Conservation (phyloP, 2,888 invertebrate genomes). For the Galeruca laticollis region DNA sequence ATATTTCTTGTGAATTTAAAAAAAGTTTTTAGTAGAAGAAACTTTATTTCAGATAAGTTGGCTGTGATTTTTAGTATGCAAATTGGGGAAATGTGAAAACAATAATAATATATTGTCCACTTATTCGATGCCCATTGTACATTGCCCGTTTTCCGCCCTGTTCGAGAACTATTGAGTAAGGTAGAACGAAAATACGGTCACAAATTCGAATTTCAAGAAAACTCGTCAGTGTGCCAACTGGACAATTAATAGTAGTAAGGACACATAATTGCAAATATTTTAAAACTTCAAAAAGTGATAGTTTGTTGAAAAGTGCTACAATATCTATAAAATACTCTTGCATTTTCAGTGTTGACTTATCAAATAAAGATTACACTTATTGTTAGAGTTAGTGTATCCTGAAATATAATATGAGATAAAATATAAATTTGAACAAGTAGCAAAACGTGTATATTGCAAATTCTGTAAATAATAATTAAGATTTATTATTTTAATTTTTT, state of each 20-base stretch:
- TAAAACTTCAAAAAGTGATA: conserved; percentile 36
- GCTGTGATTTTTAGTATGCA: too few species aligned
- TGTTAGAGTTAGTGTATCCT: conserved; percentile 50
- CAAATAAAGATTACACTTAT: conserved; percentile 48
- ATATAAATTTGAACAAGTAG: conserved; percentile 51
- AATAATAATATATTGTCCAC: too few species aligned
- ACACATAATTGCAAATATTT: conserved; percentile 3
- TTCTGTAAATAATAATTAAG: conserved; percentile 56
- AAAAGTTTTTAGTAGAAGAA: too few species aligned
- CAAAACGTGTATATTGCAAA: conserved; percentile 53
- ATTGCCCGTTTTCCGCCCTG: too few species aligned
- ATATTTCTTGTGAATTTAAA: too few species aligned
- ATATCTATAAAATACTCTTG: conserved; percentile 43
- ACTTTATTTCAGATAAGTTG: too few species aligned
- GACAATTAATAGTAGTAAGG: neutral
- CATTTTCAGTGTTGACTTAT: conserved; percentile 48
- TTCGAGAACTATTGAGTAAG: neutral
- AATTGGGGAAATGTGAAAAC: too few species aligned
- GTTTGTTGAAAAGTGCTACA: conserved; percentile 19
- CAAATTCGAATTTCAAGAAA: neutral
- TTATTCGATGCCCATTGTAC: too few species aligned
- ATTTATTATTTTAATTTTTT: conserved; percentile 58
- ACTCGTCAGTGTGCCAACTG: neutral
- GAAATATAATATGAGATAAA: conserved; percentile 45
- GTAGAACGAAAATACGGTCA: neutral